Percentiles rank a stretch among this genome's conserved stretches.
These are phyloP conservation scores for Lepidocyrtoides sp. DNA, from an alignment of 2,888 invertebrate genomes.

Conservation along the genomic window DNA sequence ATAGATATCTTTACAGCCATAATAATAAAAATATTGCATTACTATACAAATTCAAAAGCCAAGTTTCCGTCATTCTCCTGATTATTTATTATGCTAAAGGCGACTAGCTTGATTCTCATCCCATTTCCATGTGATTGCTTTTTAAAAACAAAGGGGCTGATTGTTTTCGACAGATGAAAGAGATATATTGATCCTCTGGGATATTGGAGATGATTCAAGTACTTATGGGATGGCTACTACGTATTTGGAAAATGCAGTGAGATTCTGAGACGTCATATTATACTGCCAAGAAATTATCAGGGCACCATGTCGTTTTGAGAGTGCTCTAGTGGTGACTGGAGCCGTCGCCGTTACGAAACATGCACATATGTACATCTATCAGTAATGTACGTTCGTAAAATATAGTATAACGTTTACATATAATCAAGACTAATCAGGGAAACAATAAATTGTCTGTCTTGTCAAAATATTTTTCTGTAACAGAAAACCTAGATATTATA, in stretches of 20 bases:
- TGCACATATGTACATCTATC: no score
- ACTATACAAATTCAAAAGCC: neutral
- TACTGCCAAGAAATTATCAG: neutral
- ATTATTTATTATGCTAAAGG: constrained; percentile 44
- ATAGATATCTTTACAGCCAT: neutral
- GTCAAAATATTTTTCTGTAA: constrained; percentile 70
- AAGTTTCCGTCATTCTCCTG: neutral
- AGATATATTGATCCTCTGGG: constrained; percentile 39
- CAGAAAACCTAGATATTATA: neutral
- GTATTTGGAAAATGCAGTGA: no score
- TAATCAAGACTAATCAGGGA: constrained; percentile 70
- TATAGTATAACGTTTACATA: neutral
- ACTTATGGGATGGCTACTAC: neutral
- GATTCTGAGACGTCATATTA: neutral
- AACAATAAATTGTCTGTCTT: constrained; percentile 76
- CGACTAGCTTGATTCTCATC: constrained; percentile 14
- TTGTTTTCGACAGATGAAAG: constrained; percentile 40
- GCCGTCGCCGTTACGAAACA: neutral
- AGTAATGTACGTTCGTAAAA: neutral
- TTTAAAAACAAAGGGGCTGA: constrained; percentile 16
- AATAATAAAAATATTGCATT: neutral
- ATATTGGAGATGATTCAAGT: neutral
- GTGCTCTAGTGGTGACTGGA: neutral
- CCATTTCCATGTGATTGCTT: neutral
- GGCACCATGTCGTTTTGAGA: neutral